A percentile compares a stretch with the other conserved stretches of the same genome.
These are phyloP conservation scores for Hoplodrina ambigua DNA, from an alignment of 2,888 invertebrate species.

Conservation along the genomic window DNA sequence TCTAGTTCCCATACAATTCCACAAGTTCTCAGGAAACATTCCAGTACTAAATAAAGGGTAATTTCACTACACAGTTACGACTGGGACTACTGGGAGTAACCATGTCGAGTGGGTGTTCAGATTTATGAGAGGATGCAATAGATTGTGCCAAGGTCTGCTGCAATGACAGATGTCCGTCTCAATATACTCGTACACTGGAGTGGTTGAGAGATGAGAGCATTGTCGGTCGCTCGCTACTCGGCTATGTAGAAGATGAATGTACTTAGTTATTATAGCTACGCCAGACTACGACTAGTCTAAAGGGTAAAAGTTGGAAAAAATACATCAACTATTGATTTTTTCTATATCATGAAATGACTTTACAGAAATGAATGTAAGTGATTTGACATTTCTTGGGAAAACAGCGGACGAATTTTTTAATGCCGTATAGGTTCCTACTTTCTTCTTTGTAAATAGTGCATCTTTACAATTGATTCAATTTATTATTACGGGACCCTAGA, in stretches of 20 bases:
- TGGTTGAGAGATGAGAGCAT: conserved; percentile 54
- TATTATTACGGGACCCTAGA: too few species aligned
- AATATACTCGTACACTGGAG: conserved; percentile 71
- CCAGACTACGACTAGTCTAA: conserved; percentile 7
- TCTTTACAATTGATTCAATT: too few species aligned
- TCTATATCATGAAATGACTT: too few species aligned
- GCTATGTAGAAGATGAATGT: not conserved
- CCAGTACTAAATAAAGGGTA: conserved; percentile 35
- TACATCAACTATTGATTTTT: not conserved
- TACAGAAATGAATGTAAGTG: too few species aligned
- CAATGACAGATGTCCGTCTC: conserved; percentile 79
- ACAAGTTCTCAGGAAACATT: conserved; percentile 8
- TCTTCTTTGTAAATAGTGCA: too few species aligned
- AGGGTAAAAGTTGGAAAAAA: conserved; percentile 1
- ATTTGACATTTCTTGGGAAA: too few species aligned
- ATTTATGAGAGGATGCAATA: conserved; percentile 74
- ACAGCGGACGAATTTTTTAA: too few species aligned
- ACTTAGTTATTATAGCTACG: not conserved
- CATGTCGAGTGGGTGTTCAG: conserved; percentile 66
- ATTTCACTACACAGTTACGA: conserved; percentile 40
- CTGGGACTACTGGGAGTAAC: conserved; percentile 25
- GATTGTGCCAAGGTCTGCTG: conserved; percentile 79
- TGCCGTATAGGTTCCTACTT: too few species aligned
- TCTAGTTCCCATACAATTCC: too few species aligned
- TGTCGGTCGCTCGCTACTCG: conserved; percentile 34